phyloP scores from a whole-genome alignment of 2,113 vertebrate species.

The Maccullochella peelii region DNA sequence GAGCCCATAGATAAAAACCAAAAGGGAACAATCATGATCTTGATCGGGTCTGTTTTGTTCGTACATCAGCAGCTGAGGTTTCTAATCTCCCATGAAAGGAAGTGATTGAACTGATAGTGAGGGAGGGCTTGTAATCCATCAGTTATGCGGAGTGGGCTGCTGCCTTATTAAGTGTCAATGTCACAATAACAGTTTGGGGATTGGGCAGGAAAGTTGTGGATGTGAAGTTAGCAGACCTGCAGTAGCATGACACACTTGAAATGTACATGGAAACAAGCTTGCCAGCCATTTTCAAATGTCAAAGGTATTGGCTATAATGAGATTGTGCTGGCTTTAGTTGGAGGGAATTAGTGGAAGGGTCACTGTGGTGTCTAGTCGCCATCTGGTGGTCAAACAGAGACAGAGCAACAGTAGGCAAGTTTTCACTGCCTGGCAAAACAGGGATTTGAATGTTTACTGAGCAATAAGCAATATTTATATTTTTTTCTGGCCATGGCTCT shows the following conservation, averaged over 20 bases:
- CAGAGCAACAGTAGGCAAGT: neutral
- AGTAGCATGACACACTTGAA: conserved; percentile 25
- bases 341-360: conserved; percentile 13
- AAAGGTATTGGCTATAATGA: conserved; percentile 64
- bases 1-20: conserved; percentile 7
- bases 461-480: neutral
- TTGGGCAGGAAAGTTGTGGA: neutral
- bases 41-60: conserved; percentile 28
- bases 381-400: conserved; percentile 52
- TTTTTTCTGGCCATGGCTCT: neutral
- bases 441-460: neutral
- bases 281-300: conserved; percentile 67
- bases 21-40: conserved; percentile 31
- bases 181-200: conserved; percentile 36
- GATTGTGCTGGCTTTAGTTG: conserved; percentile 51
- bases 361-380: conserved; percentile 18
- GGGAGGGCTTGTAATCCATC: conserved; percentile 42
- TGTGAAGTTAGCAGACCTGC: neutral
- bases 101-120: conserved; percentile 42
- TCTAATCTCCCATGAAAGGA: conserved; percentile 51
- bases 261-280: conserved; percentile 20
- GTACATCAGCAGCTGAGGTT: conserved; percentile 28
- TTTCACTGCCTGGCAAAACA: neutral
- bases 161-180: conserved; percentile 53
- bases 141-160: conserved; percentile 17